Conservation (phyloP, 1,140 invertebrate genomes). For the Lepidurus couesii region DNA sequence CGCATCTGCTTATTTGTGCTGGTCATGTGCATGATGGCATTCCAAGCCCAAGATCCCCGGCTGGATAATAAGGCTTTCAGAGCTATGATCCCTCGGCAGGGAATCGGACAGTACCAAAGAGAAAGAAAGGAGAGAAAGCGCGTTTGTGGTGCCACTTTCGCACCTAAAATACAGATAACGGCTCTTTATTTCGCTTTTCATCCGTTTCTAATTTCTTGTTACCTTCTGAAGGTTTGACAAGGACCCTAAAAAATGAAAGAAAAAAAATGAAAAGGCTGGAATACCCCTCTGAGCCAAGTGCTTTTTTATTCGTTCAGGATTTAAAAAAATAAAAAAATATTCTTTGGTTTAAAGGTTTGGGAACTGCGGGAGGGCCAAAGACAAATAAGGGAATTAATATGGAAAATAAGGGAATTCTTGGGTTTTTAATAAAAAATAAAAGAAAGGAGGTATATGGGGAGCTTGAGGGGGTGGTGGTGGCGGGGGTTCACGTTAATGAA, state of each 20-base stretch:
- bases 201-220: neutral
- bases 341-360: no score
- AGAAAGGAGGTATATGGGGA: neutral
- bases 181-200: neutral
- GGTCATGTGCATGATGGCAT: neutral
- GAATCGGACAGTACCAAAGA: neutral
- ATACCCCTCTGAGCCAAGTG: no score
- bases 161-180: neutral
- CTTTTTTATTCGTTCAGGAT: no score
- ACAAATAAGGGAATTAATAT: no score
- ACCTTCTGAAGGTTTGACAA: neutral
- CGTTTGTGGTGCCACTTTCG: slow-evolving; percentile 13
- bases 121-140: slow-evolving; percentile 10
- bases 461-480: neutral
- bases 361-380: no score
- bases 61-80: neutral
- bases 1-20: neutral
- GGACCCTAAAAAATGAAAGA: neutral
- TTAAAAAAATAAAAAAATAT: no score
- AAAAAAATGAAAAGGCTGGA: no score
- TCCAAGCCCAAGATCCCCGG: neutral
- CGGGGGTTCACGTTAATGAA: slow-evolving; percentile 26
- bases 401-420: no score
- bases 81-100: neutral
- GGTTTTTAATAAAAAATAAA: neutral